A percentile compares a stretch with the other conserved stretches of the same genome.
These are phyloP conservation scores for Heterodera carotae DNA, from an alignment of 1,140 invertebrate genomes.

Conservation along the genomic window DNA sequence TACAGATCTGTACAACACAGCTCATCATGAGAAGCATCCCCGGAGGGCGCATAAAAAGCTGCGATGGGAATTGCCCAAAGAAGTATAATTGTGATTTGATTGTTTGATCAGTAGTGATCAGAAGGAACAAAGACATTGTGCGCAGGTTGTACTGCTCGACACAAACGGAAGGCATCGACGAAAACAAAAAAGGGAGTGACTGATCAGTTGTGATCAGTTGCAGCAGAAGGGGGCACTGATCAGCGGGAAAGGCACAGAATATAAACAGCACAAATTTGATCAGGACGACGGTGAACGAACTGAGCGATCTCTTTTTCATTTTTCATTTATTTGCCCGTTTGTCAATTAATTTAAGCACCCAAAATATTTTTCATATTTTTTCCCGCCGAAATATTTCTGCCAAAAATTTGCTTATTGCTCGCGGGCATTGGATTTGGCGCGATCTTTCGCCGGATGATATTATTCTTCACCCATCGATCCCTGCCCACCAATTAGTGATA, in stretches of 20 bases:
- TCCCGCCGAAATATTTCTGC: not conserved
- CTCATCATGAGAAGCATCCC: conserved; percentile 9
- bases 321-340: not conserved
- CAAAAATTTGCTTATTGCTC: not conserved
- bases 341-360: not conserved
- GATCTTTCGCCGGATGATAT: not conserved
- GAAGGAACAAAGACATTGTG: conserved; percentile 13
- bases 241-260: not conserved
- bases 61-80: conserved; percentile 22
- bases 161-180: not conserved
- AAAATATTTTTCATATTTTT: not conserved
- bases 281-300: not conserved
- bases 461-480: not conserved
- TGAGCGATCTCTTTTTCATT: not conserved
- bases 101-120: too few relatives aligned
- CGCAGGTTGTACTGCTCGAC: conserved; percentile 1
- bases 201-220: not conserved
- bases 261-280: not conserved
- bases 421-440: not conserved
- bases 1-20: not conserved
- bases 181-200: not conserved
- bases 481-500: not conserved
- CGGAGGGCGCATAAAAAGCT: conserved; percentile 9
- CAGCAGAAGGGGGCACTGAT: not conserved
- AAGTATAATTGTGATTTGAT: not conserved